These are phyloP conservation scores for Philhelius pedissequus DNA, from an alignment of 2,888 invertebrate genomes.

Conservation along the genomic window DNA sequence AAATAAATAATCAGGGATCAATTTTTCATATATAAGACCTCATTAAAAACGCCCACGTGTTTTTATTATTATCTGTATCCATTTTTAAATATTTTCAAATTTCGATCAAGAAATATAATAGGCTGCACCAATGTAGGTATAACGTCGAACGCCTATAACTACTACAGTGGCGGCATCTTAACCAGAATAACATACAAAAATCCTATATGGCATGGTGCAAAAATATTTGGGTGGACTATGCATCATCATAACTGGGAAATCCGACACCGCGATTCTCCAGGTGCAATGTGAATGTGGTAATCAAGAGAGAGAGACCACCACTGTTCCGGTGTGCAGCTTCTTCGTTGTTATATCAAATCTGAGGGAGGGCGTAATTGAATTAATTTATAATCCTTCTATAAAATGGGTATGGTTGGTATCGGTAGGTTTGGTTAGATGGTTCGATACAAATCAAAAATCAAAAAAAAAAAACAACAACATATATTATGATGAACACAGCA, in stretches of 20 bases:
- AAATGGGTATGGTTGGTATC: slow-evolving; percentile 11
- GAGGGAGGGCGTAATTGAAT: slow-evolving; percentile 59
- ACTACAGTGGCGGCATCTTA: slow-evolving; percentile 50
- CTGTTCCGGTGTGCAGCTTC: slow-evolving; percentile 9
- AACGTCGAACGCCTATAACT: neutral
- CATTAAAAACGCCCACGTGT: too few relatives aligned
- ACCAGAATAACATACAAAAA: slow-evolving; percentile 2
- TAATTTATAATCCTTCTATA: slow-evolving; percentile 50
- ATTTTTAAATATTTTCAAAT: too few relatives aligned
- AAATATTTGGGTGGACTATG: slow-evolving; percentile 26
- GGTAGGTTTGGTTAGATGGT: slow-evolving; percentile 1
- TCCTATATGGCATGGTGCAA: slow-evolving; percentile 27
- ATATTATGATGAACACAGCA: neutral
- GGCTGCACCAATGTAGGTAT: neutral
- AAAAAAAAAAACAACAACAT: neutral
- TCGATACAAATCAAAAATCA: neutral
- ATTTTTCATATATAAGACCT: too few relatives aligned
- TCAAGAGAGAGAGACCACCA: slow-evolving; percentile 47
- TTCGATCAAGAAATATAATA: too few relatives aligned
- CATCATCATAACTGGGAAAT: slow-evolving; percentile 41
- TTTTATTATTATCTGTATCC: too few relatives aligned
- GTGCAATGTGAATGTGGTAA: slow-evolving; percentile 23
- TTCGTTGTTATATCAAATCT: slow-evolving; percentile 52
- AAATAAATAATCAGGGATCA: too few relatives aligned
- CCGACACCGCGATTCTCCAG: slow-evolving; percentile 45